Percentiles rank a stretch among this genome's conserved stretches.
Conservation (phyloP, 2,797 vertebrate species). For the Vireo griseus region DNA sequence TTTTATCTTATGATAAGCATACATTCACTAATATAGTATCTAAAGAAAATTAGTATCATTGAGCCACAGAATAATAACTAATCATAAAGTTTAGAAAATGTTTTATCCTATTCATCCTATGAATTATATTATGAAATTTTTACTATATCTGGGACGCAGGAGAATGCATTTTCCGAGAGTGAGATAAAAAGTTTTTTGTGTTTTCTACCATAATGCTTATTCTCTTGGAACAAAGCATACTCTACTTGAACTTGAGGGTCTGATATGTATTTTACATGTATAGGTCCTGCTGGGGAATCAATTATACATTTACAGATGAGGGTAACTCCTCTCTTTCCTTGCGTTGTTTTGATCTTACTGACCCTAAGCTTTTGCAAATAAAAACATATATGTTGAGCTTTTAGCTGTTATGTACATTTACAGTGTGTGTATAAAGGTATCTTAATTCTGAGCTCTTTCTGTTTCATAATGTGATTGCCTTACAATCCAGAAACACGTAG, state of each 20-base stretch:
- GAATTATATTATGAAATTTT: not conserved
- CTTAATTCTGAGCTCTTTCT: constrained; percentile 30
- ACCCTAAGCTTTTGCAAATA: constrained; percentile 32
- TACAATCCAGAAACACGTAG: constrained; percentile 45
- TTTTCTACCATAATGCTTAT: not conserved
- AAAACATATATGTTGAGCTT: not conserved
- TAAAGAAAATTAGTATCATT: not conserved
- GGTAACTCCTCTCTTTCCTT: not conserved
- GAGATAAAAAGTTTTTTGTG: not conserved
- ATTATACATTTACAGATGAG: not conserved
- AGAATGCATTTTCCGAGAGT: not conserved
- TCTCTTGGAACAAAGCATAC: not conserved
- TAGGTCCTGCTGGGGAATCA: not conserved
- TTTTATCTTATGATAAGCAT: not conserved
- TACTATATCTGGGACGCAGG: not conserved
- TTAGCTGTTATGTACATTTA: not conserved
- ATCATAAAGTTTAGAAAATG: not conserved
- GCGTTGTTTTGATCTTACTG: not conserved
- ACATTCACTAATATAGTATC: not conserved
- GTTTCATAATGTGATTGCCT: constrained; percentile 27
- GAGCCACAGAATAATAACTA: not conserved
- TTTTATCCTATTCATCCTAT: not conserved
- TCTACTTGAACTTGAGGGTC: not conserved
- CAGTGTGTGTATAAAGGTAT: not conserved
- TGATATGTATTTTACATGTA: not conserved